These are phyloP conservation scores for Amblyopsis rosae DNA, from an alignment of 2,113 vertebrate species.

Conservation along the genomic window DNA sequence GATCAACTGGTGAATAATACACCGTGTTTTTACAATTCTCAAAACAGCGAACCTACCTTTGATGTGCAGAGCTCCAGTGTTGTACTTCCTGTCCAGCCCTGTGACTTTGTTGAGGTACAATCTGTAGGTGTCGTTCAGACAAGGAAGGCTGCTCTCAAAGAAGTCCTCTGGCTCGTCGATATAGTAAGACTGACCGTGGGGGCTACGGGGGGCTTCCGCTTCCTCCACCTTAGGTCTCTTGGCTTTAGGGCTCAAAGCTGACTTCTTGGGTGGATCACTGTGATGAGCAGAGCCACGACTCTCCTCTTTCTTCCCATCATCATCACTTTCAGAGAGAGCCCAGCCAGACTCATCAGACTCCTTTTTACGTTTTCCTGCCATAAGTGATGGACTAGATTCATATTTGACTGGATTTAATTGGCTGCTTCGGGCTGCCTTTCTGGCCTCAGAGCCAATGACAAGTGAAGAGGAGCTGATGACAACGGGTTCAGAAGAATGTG, in stretches of 20 bases:
- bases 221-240: slow-evolving; percentile 64
- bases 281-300: slow-evolving; percentile 39
- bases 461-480: slow-evolving; percentile 47
- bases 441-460: slow-evolving; percentile 79
- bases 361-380: slow-evolving; percentile 75
- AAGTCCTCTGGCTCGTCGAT: slow-evolving; percentile 72
- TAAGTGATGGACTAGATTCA: slow-evolving; percentile 39
- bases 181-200: slow-evolving; percentile 58
- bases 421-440: slow-evolving; percentile 76
- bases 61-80: slow-evolving; percentile 89
- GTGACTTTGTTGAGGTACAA: slow-evolving; percentile 95
- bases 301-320: slow-evolving; percentile 29
- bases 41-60: slow-evolving; percentile 76
- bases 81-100: slow-evolving; percentile 85
- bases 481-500: not conserved
- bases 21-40: not conserved
- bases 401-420: slow-evolving; percentile 77
- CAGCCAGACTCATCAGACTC: slow-evolving; percentile 83
- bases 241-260: slow-evolving; percentile 47
- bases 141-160: slow-evolving; percentile 80
- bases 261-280: slow-evolving; percentile 35
- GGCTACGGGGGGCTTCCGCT: slow-evolving; percentile 51
- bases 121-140: slow-evolving; percentile 80
- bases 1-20: not conserved
- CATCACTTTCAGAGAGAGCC: slow-evolving; percentile 91